Evolutionary conservation across 2,113 vertebrate species (phyloP).

Genomic region (Oryzias javanicus): DNA sequence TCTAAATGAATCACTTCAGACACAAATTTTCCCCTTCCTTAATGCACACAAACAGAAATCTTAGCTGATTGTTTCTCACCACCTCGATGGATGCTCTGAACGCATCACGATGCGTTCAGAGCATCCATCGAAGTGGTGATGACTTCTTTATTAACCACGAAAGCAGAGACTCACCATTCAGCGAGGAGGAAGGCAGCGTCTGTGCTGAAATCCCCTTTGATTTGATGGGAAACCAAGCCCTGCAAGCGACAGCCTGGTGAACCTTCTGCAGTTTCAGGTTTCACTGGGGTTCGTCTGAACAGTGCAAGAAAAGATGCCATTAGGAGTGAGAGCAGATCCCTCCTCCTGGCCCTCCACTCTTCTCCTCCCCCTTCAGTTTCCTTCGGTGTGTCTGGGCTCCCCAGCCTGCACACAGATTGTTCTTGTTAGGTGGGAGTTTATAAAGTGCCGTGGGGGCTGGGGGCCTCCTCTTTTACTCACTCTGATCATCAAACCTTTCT

Average conservation of each 20-base stretch:
- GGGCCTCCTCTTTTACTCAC: constrained; percentile 17
- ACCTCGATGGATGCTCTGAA: constrained; percentile 5
- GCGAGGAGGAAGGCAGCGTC: constrained; percentile 16
- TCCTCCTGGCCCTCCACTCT: constrained; percentile 52
- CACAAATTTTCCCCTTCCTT: constrained; percentile 10
- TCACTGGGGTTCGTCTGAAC: constrained; percentile 63
- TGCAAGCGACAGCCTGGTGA: constrained; percentile 18
- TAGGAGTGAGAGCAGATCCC: constrained; percentile 55
- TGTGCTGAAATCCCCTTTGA: constrained; percentile 7
- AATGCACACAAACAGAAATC: constrained; percentile 8
- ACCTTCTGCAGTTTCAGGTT: constrained; percentile 61
- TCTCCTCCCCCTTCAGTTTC: constrained; percentile 54
- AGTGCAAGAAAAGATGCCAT: constrained; percentile 27
- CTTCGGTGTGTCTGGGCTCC: constrained; percentile 52
- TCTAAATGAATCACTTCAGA: constrained; percentile 14
- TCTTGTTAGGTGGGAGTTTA: constrained; percentile 83
- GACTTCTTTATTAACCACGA: background rate
- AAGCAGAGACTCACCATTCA: constrained; percentile 50
- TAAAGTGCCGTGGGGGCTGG: constrained; percentile 73
- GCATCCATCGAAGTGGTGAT: background rate
- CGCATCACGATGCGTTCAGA: constrained; percentile 23
- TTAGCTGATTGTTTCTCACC: too few relatives aligned
- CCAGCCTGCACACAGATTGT: constrained; percentile 83
- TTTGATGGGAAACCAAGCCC: constrained; percentile 16
- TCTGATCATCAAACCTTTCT: constrained; percentile 26